A percentile compares a stretch with the other conserved stretches of the same genome.
These are phyloP conservation scores for Parotia lawesii DNA, from an alignment of 2,113 vertebrate species.

Conservation along the genomic window DNA sequence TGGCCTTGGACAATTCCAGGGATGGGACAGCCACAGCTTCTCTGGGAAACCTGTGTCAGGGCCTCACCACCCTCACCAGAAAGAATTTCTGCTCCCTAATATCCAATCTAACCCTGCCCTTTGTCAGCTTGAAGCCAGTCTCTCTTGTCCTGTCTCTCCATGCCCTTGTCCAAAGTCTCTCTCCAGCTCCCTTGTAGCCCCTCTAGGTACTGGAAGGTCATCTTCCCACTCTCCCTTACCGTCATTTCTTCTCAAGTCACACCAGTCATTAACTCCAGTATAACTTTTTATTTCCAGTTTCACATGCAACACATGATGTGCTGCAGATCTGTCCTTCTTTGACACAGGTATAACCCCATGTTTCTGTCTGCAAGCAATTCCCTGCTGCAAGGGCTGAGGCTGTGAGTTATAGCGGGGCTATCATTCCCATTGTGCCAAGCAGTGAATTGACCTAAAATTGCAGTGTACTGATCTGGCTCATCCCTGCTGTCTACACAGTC, in stretches of 20 bases:
- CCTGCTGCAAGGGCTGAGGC: not conserved
- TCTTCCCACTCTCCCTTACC: not conserved
- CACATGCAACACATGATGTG: not conserved
- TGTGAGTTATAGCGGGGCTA: not conserved
- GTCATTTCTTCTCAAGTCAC: not conserved
- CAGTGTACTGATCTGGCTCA: rapidly evolving
- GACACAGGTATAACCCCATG: rapidly evolving
- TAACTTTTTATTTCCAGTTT: not conserved
- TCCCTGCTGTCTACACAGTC: not conserved
- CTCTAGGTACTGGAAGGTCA: not conserved
- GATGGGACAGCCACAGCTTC: not conserved
- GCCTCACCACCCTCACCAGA: not conserved
- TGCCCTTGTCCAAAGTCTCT: not conserved
- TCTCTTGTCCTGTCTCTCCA: not conserved
- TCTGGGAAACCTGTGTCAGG: not conserved
- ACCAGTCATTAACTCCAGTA: not conserved
- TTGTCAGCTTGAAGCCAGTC: not conserved
- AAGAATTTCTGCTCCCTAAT: not conserved
- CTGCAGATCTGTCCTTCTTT: not conserved
- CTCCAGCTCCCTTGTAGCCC: not conserved
- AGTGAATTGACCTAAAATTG: not conserved
- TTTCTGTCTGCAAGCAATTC: not conserved
- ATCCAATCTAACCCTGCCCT: not conserved
- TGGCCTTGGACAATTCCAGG: not conserved
- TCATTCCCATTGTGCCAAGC: not conserved